phyloP scores from a whole-genome alignment of 37 sponge, comb jelly and placozoan species.

The Chondrosia reniformis region DNA sequence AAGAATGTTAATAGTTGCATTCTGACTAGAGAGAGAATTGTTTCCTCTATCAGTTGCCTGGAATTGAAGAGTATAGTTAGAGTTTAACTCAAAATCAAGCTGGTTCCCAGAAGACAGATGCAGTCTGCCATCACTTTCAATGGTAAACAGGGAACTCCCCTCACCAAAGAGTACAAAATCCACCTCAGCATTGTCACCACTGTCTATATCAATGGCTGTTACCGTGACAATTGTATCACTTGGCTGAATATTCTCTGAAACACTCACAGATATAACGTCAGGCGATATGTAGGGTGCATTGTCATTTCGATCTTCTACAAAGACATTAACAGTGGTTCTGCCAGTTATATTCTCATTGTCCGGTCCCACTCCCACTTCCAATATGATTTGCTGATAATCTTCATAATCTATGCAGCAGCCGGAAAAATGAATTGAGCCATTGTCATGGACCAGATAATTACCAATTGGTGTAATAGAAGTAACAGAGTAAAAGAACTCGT shows the following conservation, averaged over 20 bases:
- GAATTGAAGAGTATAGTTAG: constrained; percentile 29
- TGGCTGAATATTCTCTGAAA: constrained; percentile 21
- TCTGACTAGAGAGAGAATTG: constrained; percentile 15
- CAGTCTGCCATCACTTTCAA: constrained; percentile 44
- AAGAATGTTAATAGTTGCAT: constrained; percentile 36
- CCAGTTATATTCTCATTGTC: constrained; percentile 38
- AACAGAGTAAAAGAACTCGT: constrained; percentile 48
- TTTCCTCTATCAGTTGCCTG: constrained; percentile 42
- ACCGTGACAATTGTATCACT: constrained; percentile 27
- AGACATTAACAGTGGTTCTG: constrained; percentile 13
- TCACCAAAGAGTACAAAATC: constrained; percentile 38
- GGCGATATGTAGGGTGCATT: constrained; percentile 71
- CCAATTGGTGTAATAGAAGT: constrained; percentile 44
- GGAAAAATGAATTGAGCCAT: constrained; percentile 40
- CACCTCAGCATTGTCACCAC: constrained; percentile 44
- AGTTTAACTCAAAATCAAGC: constrained; percentile 34
- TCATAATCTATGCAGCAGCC: constrained; percentile 63
- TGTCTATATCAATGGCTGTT: constrained; percentile 66
- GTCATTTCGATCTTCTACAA: constrained; percentile 60
- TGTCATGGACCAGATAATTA: constrained; percentile 10
- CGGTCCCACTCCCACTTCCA: constrained; percentile 49
- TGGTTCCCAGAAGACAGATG: background rate
- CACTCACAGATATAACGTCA: constrained; percentile 14
- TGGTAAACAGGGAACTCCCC: constrained; percentile 32
- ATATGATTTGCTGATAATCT: constrained; percentile 19